A percentile compares a stretch with the other conserved stretches of the same genome.
These are phyloP conservation scores for Bombylius major DNA, from an alignment of 2,888 invertebrate genomes.

Conservation along the genomic window DNA sequence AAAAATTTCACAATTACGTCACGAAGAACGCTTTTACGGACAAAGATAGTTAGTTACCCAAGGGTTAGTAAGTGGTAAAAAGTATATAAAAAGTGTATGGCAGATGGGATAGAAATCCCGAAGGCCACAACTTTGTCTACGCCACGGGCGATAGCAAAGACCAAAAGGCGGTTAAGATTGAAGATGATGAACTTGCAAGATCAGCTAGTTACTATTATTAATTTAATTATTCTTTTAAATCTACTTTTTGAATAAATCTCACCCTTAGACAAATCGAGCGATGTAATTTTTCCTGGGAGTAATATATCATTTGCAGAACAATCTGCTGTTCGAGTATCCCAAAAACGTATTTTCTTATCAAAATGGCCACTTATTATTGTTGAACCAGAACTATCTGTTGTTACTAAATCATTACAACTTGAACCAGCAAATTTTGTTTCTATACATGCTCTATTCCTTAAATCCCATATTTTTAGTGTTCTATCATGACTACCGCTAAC, in stretches of 20 bases:
- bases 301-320: constrained; percentile 73
- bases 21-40: too few relatives aligned
- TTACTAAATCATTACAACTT: constrained; percentile 92
- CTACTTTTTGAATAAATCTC: not conserved
- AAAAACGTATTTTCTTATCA: constrained; percentile 92
- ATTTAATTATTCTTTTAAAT: constrained; percentile 10
- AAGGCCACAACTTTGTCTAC: too few relatives aligned
- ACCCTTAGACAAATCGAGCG: constrained; percentile 87
- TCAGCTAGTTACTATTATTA: too few relatives aligned
- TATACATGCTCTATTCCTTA: constrained; percentile 81
- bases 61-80: too few relatives aligned
- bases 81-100: too few relatives aligned
- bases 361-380: constrained; percentile 96
- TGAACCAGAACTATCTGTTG: constrained; percentile 72
- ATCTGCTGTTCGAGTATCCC: constrained; percentile 88
- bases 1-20: too few relatives aligned
- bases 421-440: constrained; percentile 94
- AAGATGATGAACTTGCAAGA: too few relatives aligned
- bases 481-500: constrained; percentile 97
- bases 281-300: constrained; percentile 88
- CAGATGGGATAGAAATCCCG: too few relatives aligned
- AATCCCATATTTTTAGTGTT: constrained; percentile 97
- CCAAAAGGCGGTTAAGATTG: too few relatives aligned
- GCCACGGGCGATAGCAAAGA: too few relatives aligned
- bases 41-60: too few relatives aligned